These are phyloP conservation scores for Distichodus sexfasciatus DNA, from an alignment of 2,797 vertebrate species.

Conservation along the genomic window DNA sequence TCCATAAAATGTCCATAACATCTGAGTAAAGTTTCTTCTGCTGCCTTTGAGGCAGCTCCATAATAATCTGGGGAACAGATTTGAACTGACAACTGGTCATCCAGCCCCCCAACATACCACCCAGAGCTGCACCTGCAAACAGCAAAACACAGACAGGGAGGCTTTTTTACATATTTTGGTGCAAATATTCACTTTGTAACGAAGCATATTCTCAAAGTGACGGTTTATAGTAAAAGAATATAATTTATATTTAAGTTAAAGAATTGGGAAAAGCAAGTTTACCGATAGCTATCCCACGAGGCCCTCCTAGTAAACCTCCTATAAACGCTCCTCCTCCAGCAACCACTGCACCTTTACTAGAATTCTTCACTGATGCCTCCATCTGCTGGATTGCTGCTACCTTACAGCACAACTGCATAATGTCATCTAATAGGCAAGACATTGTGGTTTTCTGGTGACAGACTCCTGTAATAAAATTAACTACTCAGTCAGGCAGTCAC, in stretches of 20 bases:
- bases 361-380: constrained; percentile 76
- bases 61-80: constrained; percentile 85
- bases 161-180: no score
- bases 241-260: no score
- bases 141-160: background rate
- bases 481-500: no score
- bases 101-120: constrained; percentile 82
- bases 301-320: constrained; percentile 82
- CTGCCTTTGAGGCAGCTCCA: constrained; percentile 79
- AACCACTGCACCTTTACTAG: constrained; percentile 74
- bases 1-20: constrained; percentile 59
- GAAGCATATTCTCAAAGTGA: no score
- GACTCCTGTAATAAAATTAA: no score
- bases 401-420: constrained; percentile 79
- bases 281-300: constrained; percentile 83
- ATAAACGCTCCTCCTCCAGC: constrained; percentile 77
- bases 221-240: no score
- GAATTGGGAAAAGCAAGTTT: constrained; percentile 42
- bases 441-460: no score
- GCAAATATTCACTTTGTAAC: no score
- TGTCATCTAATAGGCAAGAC: constrained; percentile 69
- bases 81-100: constrained; percentile 77
- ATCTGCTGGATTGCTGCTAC: constrained; percentile 76
- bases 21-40: constrained; percentile 74
- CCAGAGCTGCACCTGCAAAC: constrained; percentile 76